These are phyloP conservation scores for Hydrolagus colliei DNA, from an alignment of 2,797 vertebrate genomes.

Conservation along the genomic window DNA sequence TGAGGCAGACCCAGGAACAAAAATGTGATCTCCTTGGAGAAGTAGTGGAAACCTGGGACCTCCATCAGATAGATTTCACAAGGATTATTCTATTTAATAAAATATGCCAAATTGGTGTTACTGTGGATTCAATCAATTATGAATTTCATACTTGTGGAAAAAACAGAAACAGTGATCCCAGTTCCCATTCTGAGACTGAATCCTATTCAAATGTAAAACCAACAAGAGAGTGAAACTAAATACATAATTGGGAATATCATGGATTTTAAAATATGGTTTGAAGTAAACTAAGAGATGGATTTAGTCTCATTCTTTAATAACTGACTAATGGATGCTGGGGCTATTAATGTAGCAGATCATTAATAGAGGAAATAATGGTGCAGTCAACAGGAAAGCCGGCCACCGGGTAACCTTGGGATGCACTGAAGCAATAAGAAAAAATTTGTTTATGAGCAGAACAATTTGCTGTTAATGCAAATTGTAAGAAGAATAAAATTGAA, in stretches of 20 bases:
- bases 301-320: neutral
- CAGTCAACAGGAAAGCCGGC: neutral
- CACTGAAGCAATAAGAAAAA: neutral
- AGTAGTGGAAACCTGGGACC: too few relatives aligned
- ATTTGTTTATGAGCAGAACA: constrained; percentile 9
- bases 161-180: too few relatives aligned
- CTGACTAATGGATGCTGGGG: neutral
- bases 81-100: too few relatives aligned
- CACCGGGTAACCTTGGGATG: constrained; percentile 13
- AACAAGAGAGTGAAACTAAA: too few relatives aligned
- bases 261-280: neutral
- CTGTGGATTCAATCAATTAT: too few relatives aligned
- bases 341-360: neutral
- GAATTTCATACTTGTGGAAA: too few relatives aligned
- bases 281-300: neutral
- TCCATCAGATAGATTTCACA: too few relatives aligned
- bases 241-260: neutral
- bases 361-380: constrained; percentile 22
- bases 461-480: neutral
- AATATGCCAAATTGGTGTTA: too few relatives aligned
- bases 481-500: neutral
- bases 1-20: too few relatives aligned
- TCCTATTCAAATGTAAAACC: too few relatives aligned
- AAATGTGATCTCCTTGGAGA: too few relatives aligned
- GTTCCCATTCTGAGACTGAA: too few relatives aligned